Evolutionary conservation across 1,140 invertebrate species (phyloP), one percentile per base, ranked within the genome.

Genomic region (Grapholita molesta): DNA sequence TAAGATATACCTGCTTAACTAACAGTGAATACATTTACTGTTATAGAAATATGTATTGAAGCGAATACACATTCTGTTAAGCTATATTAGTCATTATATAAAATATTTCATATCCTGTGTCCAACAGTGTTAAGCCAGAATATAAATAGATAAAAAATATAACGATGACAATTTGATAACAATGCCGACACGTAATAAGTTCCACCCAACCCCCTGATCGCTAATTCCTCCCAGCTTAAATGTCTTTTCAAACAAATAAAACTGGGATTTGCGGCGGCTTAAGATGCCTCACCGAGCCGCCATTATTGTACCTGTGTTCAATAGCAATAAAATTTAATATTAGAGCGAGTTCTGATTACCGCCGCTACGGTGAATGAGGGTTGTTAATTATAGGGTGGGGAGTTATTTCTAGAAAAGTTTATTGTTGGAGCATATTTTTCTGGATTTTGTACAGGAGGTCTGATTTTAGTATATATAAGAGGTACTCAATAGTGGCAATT

Each of bases 211-310:
- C 42, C 42, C 42, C 55, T 25, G 48, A 55, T 55, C 53, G 24
- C 25, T 61, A 61, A 61, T 61, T 61, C 55, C 55, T 30, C 55
- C 55, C 70, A 61, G 69, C 64, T 52, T 18, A 70, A 69, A 78
- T 79, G 78, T 79, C 75, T 79, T 82, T 82, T 77, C 66, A 67
- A 81, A 79, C 76, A 81, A 82, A 84, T 84, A 80, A 80, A 83
- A 78, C 73, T 79, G 69, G 69, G 70, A 48, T 72, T 70, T 18
- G 53, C 61, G 65, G 65, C 25, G 65, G 65, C 25, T 30, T 68
- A 68, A 28, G 55, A 25, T 30, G 24, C 5, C 24, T 25, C 24
- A 9, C 24, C 24, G 25, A 15, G 55, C 53, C 25, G 24, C 15
- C 25, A 32, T 28, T n/a, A n/a, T n/a, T 61, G 24, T 61, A 61